Evolutionary conservation across 2,888 invertebrate species (phyloP), one percentile per base, ranked within the genome.

Genomic region (Oxycera nigricornis): DNA sequence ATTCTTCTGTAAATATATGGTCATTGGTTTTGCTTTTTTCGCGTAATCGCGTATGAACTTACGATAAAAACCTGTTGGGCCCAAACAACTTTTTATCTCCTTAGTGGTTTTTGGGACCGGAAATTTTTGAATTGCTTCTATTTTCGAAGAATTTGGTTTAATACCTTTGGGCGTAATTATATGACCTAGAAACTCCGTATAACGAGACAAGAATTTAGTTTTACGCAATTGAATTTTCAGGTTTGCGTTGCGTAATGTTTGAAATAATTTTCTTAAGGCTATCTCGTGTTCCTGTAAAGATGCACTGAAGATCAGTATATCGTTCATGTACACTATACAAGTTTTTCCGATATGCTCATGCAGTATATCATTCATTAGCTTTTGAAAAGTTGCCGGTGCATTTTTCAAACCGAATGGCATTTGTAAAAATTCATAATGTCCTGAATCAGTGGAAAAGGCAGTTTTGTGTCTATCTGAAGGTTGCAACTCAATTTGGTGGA

Each of bases 371-470:
- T n/a, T n/a, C n/a, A n/a, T n/a, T n/a, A n/a, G 41, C 3, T 79
- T 62, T 59, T 79, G 79, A 74, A 82, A 82, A 20, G 83, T 83
- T 0, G 81, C 81, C 0, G 85, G 85, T 1, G 84, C 83, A 74
- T 83, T 84, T 79, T 82, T 82, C 9, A 86, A 79, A 1, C 82
- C 84, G 76, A 85, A 82, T 0, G 82, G 82, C 80, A 84, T 81
- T n/a, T 82, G 73, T 4, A 74, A 77, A 68, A 79, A 85, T 75
- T 84, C 80, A 62, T 79, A 83, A 73, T 83, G 83, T 30, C 82
- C 83, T 7, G 74, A 65, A 35, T 78, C 79, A 6, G 80, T 79
- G 2, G 79, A 78, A 74, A 84, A 84, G 1, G 83, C 83, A 9
- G 83, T 84, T 81, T 83, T 84, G 24, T 76, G 73, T 11, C 77